Evolutionary conservation across 2,113 vertebrate genomes (phyloP).

Genomic region (Podilymbus podiceps): DNA sequence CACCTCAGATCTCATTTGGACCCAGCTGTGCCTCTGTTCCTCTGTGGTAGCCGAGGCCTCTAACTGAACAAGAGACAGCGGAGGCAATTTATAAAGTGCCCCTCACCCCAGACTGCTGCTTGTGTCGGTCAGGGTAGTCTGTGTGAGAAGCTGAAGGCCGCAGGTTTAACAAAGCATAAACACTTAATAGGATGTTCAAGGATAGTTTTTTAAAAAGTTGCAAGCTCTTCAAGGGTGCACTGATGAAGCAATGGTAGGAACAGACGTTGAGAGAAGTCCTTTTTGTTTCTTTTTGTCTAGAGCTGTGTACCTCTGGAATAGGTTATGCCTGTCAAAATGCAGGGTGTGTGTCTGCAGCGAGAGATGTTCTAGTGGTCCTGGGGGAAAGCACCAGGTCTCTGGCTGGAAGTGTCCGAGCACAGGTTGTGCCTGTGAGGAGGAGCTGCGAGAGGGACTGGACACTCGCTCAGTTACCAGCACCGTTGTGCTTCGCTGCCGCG

Average conservation of each 20-base stretch:
- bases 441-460: background rate
- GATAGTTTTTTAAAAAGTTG: background rate
- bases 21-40: background rate
- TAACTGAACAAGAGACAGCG: accelerated
- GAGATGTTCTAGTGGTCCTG: background rate
- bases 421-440: background rate
- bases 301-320: background rate
- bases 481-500: accelerated
- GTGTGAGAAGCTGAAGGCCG: background rate
- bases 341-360: background rate
- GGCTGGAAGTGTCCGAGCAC: too few relatives aligned
- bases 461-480: accelerated
- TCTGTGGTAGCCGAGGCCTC: background rate
- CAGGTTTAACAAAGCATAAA: background rate
- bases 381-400: background rate
- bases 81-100: background rate
- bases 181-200: background rate
- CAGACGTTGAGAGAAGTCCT: background rate
- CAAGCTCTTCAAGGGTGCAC: background rate
- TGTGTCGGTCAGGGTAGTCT: background rate
- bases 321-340: background rate
- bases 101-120: background rate
- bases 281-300: background rate
- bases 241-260: background rate
- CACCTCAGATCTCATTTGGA: background rate